These are phyloP conservation scores for Eutrigla gurnardus DNA, from an alignment of 2,797 vertebrate genomes.

Conservation along the genomic window DNA sequence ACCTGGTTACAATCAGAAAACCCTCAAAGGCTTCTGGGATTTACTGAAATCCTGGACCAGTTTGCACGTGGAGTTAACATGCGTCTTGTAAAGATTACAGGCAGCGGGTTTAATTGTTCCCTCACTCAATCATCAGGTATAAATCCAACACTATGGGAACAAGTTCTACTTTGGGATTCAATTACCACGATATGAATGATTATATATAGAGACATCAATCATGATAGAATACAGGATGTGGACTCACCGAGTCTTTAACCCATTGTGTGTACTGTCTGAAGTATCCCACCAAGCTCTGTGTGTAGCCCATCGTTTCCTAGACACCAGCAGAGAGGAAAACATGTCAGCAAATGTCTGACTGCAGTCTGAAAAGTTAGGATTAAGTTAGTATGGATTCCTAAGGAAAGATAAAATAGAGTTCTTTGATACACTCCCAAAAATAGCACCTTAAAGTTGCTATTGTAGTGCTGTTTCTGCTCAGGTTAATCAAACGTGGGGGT, in stretches of 20 bases:
- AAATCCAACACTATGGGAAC: not conserved
- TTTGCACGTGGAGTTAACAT: not conserved
- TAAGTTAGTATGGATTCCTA: not conserved
- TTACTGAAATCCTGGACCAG: conserved; percentile 7
- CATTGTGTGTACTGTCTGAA: conserved; percentile 91
- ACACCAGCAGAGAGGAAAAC: conserved; percentile 24
- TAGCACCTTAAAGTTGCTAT: not conserved
- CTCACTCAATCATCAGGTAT: not conserved
- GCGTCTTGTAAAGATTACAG: not conserved
- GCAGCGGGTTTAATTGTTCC: not conserved
- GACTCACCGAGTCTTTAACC: conserved; percentile 91
- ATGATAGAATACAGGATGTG: not conserved
- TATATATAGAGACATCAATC: not conserved
- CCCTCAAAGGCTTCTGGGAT: not conserved
- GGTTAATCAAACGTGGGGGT: not conserved
- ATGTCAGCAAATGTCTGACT: conserved; percentile 18
- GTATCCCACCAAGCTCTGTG: conserved; percentile 86
- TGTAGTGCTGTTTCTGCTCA: not conserved
- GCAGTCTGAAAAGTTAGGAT: too few relatives aligned
- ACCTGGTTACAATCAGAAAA: not conserved
- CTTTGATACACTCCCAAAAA: not conserved
- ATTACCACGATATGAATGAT: not conserved
- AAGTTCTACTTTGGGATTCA: not conserved
- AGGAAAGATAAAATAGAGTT: not conserved
- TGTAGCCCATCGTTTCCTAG: conserved; percentile 90